Evolutionary conservation across 1,140 invertebrate species (phyloP), one percentile per base, ranked within the genome.

Genomic region (Pomacea maculata): DNA sequence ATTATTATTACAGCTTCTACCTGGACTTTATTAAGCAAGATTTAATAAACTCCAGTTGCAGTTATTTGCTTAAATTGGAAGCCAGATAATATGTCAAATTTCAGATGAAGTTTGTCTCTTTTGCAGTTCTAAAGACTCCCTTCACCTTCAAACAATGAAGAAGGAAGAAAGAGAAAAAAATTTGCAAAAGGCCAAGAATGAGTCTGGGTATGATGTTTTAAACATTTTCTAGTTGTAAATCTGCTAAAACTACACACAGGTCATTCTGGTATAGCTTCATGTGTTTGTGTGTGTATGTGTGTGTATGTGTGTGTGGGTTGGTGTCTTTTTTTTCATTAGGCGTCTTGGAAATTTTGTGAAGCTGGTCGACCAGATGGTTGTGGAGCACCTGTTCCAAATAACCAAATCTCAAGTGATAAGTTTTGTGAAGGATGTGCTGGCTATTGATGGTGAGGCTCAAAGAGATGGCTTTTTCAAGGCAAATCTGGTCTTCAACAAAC

Each of bases 101-200:
- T 45, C 74, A 80, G 61, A 34, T 57, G 1, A 76, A 57, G 12
- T 19, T 61, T 25, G 9, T 64, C 0, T 83, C 80, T 21, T 80
- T 86, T 84, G 54, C 84, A 91, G 90, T 79, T 85, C 90, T 10
- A 90, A 90, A 82, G 90, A 91, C 74, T 91, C 90, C 19, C 80
- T 90, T 14, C 86, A 88, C 83, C 78, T 91, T 61, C 89, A 89
- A 81, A 86, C 85, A 61, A 79, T 85, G 68, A 91, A 91, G 78
- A 87, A 88, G 64, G 86, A 90, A 83, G 86, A 87, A 55, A 85
- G 90, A 83, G 85, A 88, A 79, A 86, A 85, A 25, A 90, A 90
- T 82, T 81, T 90, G 19, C 72, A 81, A 12, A 83, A 86, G 65
- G 89, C 89, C 19, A 85, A 85, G 73, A 87, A 82, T 82, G 90